Percentiles rank a stretch among this genome's conserved stretches.
Conservation (phyloP, 2,888 invertebrate genomes). For the Zele albiditarsus region DNA sequence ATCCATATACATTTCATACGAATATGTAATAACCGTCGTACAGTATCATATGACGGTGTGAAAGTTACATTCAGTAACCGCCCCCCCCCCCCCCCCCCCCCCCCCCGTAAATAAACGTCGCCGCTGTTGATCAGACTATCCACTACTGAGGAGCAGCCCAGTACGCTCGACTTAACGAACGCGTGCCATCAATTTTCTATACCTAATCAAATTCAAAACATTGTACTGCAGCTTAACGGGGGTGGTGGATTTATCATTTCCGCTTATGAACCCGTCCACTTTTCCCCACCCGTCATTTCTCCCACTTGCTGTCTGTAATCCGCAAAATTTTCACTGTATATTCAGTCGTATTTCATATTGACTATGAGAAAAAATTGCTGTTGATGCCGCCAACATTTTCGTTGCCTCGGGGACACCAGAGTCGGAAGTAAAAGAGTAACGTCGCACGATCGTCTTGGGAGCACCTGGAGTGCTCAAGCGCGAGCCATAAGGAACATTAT, state of each 20-base stretch:
- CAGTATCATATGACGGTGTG: constrained; percentile 37
- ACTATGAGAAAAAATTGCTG: constrained; percentile 24
- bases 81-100: constrained; percentile 51
- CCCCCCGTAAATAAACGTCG: constrained; percentile 52
- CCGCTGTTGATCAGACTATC: constrained; percentile 36
- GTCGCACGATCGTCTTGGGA: constrained; percentile 22
- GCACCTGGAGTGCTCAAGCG: constrained; percentile 15
- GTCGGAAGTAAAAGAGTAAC: not conserved
- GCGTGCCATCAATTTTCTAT: constrained; percentile 41
- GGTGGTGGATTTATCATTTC: constrained; percentile 28
- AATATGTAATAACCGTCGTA: constrained; percentile 5
- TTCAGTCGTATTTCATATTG: constrained; percentile 8
- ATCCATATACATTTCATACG: not conserved
- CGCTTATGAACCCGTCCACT: constrained; percentile 15
- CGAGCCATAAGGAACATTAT: constrained; percentile 12
- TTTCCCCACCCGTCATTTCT: not conserved
- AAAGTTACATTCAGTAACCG: constrained; percentile 43
- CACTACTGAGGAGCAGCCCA: constrained; percentile 39
- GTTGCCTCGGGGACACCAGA: not conserved
- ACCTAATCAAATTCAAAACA: constrained; percentile 39
- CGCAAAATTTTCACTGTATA: not conserved
- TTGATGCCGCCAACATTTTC: not conserved
- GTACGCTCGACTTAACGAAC: constrained; percentile 41
- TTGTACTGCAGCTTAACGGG: constrained; percentile 15
- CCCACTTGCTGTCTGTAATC: too few relatives aligned